Evolutionary conservation across 2,113 vertebrate species (phyloP), one percentile per base, ranked within the genome.

Genomic region (Vanacampus margaritifer): DNA sequence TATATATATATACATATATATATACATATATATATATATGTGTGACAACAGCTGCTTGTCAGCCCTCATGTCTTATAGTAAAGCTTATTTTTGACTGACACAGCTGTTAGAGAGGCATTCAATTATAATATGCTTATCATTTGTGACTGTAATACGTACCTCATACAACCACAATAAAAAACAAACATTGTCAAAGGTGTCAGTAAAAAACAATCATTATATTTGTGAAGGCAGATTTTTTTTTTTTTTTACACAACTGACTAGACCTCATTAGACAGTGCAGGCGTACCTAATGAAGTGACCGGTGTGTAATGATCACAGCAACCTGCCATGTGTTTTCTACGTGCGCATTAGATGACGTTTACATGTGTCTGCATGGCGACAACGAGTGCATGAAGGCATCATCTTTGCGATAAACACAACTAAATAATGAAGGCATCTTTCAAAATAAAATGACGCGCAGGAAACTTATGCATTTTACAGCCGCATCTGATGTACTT

Each of bases 381-480:
- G 69, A 74, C 60, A 73, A 65, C 62, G 71, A 76, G 78, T 37
- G 54, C 74, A 84, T 69, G 64, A 72, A 68, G 72, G 82, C 84
- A 71, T 85, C 72, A 78, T 81, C 65, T 73, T 65, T 68, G 64
- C 74, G 64, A 85, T 66, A 76, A 78, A 85, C 78, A 71, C 65
- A 68, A 79, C 59, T 65, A 35, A 72, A 87, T 84, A 89, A 89
- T 84, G 83, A 86, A 85, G 83, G 77, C 74, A 75, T 86, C 82
- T 87, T 83, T 88, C 86, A 85, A 68, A 76, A 80, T 71, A 62
- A 62, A 62, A 78, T 88, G 89, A 89, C 90, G 86, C 37, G 75
- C 81, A 70, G 76, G 84, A 86, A 86, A 86, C 81, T 84, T 85
- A 79, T 87, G 86, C 86, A 87, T 88, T 84, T 82, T 80, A 87